Percentiles rank a stretch among this genome's conserved stretches.
Evolutionary conservation across 2,113 vertebrate species (phyloP).

Genomic region (Lanius ludovicianus): DNA sequence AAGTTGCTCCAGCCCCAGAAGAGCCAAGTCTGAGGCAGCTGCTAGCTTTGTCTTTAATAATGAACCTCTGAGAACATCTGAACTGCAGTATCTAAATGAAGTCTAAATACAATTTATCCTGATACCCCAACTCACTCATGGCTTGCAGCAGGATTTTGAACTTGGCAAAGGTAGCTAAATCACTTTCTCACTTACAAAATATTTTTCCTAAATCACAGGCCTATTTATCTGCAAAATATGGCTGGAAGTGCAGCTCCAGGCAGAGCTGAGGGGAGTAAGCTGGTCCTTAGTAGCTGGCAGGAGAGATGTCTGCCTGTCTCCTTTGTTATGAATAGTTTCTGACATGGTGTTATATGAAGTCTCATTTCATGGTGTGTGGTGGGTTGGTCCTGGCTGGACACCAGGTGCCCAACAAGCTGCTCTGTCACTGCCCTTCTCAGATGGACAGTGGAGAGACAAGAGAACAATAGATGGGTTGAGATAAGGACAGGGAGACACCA

Average conservation of each 20-base stretch:
- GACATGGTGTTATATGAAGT: neutral
- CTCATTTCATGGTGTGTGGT: neutral
- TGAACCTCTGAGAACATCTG: neutral
- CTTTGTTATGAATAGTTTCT: neutral
- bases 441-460: neutral
- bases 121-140: neutral
- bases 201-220: neutral
- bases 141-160: neutral
- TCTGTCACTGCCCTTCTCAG: neutral
- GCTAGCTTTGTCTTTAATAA: neutral
- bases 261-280: neutral
- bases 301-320: neutral
- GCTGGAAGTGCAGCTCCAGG: neutral
- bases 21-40: neutral
- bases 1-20: neutral
- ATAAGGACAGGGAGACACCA: neutral
- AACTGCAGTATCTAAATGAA: neutral
- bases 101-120: neutral
- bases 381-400: neutral
- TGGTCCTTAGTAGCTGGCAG: neutral
- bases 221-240: neutral
- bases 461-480: neutral
- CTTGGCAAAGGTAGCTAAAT: neutral
- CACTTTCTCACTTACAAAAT: neutral
- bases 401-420: neutral